Conservation (phyloP, 2,113 vertebrate species). For the Anolis carolinensis region DNA sequence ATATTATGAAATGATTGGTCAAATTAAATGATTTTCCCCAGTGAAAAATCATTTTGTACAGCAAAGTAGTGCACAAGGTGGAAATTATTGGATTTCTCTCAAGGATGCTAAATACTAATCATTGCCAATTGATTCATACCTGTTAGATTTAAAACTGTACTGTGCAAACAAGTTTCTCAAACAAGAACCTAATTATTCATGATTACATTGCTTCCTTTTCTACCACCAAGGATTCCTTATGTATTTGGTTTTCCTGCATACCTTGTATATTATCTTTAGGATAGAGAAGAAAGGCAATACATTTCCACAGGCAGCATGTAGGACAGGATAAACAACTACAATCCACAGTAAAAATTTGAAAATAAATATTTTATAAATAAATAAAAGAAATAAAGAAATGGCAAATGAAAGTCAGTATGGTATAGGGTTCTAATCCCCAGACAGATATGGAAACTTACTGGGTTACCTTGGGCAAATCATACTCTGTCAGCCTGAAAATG, state of each 20-base stretch:
- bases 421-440: no score
- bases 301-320: background rate
- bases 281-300: background rate
- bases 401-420: no score
- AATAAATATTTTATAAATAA: no score
- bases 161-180: background rate
- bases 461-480: no score
- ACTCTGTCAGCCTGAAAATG: no score
- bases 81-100: background rate
- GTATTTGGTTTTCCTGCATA: background rate
- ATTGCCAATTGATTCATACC: background rate
- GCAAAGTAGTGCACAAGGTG: background rate
- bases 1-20: background rate
- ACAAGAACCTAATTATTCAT: background rate
- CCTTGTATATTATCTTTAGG: background rate
- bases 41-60: background rate
- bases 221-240: slow-evolving; percentile 17
- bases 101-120: background rate
- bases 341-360: no score
- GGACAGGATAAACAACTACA: no score
- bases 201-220: background rate
- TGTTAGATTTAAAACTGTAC: slow-evolving; percentile 11
- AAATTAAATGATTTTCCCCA: background rate
- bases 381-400: no score
- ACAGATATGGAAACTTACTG: no score